Evolutionary conservation across 2,888 invertebrate species (phyloP), one percentile per base, ranked within the genome.

Genomic region (Sarcophaga subvicina): DNA sequence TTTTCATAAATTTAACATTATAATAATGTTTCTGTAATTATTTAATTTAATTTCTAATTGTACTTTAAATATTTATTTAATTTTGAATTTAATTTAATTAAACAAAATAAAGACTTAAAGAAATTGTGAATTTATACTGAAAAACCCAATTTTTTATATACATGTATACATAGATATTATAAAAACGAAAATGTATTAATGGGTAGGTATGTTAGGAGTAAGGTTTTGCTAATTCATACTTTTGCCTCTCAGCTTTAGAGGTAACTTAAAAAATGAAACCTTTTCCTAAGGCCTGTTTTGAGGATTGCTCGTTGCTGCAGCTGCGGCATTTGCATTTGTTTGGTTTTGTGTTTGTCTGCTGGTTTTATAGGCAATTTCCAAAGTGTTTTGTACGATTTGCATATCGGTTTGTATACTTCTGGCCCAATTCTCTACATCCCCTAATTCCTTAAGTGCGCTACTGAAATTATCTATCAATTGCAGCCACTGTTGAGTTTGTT

Each of bases 401-500:
- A 99, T 98, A 93, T 99, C 99, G 86, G 96, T 96, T 93, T 99
- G 99, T 90, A 99, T 99, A 89, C 98, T 98, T 89, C 97, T 96
- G 0, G 99, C 98, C 99, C 99, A 99, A 93, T 99, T 99, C 93
- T 99, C 99, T 1, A 99, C 99, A 94, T 99, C 99, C 1, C 99
- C 99, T 79, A 99, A 96, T 94, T 99, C 99, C 90, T 92, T 97
- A 2, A 98, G 94, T 0, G 97, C 96, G 91, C 97, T 96, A 90
- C 97, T 97, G 91, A 98, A 98, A 87, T 96, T 96, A 92, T 98
- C 98, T 1, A 98, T 97, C 75, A 99, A 94, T 88, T 96, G 96
- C n/a, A 99, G 94, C 99, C 99, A 99, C 90, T 99, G 98, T 89
- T 98, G 97, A 0, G 99, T 99, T 93, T 99, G 99, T 93, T 98